A percentile compares a stretch with the other conserved stretches of the same genome.
phyloP scores from a whole-genome alignment of 1,140 invertebrate genomes.

The Bombus pascuorum region DNA sequence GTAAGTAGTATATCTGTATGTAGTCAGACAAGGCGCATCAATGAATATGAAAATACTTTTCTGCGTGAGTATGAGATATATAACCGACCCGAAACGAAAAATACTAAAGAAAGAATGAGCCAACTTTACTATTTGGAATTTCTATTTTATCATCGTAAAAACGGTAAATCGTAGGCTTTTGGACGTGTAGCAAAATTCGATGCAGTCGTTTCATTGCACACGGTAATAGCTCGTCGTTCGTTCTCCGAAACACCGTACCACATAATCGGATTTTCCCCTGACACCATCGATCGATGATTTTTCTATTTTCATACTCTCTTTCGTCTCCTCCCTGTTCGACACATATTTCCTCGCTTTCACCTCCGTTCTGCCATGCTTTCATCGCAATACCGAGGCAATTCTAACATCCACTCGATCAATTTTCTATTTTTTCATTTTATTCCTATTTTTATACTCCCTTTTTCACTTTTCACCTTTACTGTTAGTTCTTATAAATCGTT shows the following conservation, averaged over 20 bases:
- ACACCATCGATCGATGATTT: not conserved
- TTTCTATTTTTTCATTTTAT: not conserved
- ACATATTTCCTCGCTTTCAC: too few relatives aligned
- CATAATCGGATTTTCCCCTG: conserved; percentile 1
- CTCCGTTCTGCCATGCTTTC: not conserved
- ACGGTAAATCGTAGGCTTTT: not conserved
- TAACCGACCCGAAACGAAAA: not conserved
- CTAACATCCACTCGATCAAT: not conserved
- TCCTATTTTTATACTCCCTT: not conserved
- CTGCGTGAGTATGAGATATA: not conserved
- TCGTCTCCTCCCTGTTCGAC: not conserved
- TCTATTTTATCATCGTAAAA: not conserved
- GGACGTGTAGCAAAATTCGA: not conserved
- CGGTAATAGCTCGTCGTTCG: not conserved
- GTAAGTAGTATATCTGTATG: not conserved
- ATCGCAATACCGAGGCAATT: not conserved
- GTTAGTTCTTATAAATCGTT: not conserved
- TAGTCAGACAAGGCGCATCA: too few relatives aligned
- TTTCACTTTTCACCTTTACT: not conserved
- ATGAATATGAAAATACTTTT: not conserved
- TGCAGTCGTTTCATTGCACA: conserved; percentile 6
- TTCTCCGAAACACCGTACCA: not conserved
- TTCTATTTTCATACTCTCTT: conserved; percentile 1
- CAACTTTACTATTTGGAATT: not conserved
- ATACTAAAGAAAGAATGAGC: not conserved